Evolutionary conservation across 2,113 vertebrate genomes (phyloP), one percentile per base, ranked within the genome.

Genomic region (Atrichornis clamosus): DNA sequence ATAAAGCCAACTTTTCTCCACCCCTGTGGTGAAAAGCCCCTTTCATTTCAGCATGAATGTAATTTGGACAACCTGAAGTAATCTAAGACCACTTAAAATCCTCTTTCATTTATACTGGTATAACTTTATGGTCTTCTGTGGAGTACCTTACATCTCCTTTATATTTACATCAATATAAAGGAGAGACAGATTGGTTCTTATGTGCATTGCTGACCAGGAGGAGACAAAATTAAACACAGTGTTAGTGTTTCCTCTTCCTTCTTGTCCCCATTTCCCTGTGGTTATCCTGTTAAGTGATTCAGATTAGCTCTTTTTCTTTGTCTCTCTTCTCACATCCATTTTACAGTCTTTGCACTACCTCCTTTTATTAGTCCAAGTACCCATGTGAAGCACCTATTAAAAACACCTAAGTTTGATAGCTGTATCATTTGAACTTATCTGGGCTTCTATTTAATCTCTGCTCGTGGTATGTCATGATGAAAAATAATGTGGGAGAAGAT

Each of bases 401-500:
- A 87, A 90, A 85, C 50, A 84, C 35, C 73, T 26, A 72, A 77
- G 26, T 91, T 76, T 76, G 69, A 84, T 73, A 73, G 64, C 73
- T 78, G 23, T 90, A 92, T 94, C 76, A 70, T 79, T 90, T 95
- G 88, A 95, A 92, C n/a, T 59, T 80, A 41, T 65, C 35, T 75
- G 63, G 49, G 50, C 59, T 80, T 93, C 93, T 91, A 28, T 81
- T 84, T 72, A 77, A 92, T 87, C 87, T 92, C 73, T 72, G 60
- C 15, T 75, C 35, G 0, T 84, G 83, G 85, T 86, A 90, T 95
- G 88, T 86, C 91, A 73, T 46, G 30, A 83, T 78, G 89, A 88
- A 89, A 80, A 92, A 50, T 58, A 72, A 89, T 79, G 89, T 3
- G 1, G 63, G 67, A 86, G 69, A 77, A 87, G 84, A 95, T 90